Evolutionary conservation across 2,888 invertebrate genomes (phyloP).

Genomic region (Stictocephala bisonia): DNA sequence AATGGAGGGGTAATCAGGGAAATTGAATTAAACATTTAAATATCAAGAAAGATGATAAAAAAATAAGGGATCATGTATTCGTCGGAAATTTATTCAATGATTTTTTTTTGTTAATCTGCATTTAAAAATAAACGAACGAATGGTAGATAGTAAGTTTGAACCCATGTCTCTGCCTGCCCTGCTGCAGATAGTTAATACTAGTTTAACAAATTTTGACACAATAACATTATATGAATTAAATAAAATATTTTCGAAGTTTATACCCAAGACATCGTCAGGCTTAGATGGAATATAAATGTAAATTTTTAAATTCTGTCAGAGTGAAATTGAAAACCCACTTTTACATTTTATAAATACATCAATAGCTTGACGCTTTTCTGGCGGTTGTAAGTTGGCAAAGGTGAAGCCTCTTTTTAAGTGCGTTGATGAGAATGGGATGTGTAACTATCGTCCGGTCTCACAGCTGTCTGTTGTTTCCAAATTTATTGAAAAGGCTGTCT

Average conservation of each 20-base stretch:
- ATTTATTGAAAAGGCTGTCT: slow-evolving; percentile 15
- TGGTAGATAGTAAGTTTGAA: too few species aligned
- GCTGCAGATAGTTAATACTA: too few species aligned
- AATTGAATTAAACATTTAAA: too few species aligned
- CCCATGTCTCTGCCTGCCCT: too few species aligned
- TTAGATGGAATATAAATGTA: not conserved
- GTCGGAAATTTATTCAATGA: too few species aligned
- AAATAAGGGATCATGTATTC: too few species aligned
- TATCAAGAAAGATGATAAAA: too few species aligned
- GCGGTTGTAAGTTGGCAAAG: not conserved
- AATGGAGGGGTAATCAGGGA: too few species aligned
- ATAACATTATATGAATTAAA: not conserved
- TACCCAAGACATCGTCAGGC: not conserved
- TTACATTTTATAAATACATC: not conserved
- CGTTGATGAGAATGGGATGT: not conserved
- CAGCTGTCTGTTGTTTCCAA: slow-evolving; percentile 8
- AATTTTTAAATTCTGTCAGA: not conserved
- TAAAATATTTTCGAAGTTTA: not conserved
- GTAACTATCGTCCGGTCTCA: slow-evolving; percentile 14
- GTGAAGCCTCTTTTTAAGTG: slow-evolving; percentile 4
- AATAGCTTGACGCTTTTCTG: not conserved
- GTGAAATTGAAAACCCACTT: not conserved
- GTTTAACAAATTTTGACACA: too few species aligned
- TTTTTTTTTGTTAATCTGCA: too few species aligned
- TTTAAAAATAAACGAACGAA: too few species aligned